These are phyloP conservation scores for Clusia tigrina DNA, from an alignment of 2,888 invertebrate genomes.

Conservation along the genomic window DNA sequence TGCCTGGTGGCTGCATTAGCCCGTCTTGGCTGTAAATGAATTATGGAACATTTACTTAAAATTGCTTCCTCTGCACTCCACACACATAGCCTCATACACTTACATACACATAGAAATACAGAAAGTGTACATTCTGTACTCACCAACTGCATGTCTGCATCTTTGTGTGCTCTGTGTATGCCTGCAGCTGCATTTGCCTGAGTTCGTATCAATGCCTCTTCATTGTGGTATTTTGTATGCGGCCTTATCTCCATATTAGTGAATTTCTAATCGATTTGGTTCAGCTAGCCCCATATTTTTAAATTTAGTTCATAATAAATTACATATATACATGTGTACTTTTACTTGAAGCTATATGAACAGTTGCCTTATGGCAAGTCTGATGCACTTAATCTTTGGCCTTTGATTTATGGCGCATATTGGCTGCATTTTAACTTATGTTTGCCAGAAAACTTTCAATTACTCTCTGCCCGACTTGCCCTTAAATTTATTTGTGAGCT, in stretches of 20 bases:
- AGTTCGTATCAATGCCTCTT: background rate
- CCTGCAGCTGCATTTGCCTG: constrained; percentile 22
- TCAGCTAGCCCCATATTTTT: too few relatives aligned
- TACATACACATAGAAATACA: too few relatives aligned
- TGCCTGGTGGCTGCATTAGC: constrained; percentile 16
- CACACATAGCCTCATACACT: background rate
- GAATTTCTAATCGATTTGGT: too few relatives aligned
- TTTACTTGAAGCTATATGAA: background rate
- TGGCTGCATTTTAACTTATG: background rate
- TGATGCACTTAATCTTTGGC: background rate
- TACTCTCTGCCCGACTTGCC: too few relatives aligned
- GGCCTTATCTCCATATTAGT: background rate
- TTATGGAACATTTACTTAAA: constrained; percentile 60
- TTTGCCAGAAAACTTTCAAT: too few relatives aligned
- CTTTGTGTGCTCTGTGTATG: constrained; percentile 27
- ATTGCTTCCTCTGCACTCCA: constrained; percentile 45
- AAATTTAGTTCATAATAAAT: too few relatives aligned
- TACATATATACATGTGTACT: too few relatives aligned
- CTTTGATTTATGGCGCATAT: background rate
- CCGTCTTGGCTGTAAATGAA: constrained; percentile 52
- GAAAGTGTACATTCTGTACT: too few relatives aligned
- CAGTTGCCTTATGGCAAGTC: background rate
- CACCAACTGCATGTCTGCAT: constrained; percentile 23
- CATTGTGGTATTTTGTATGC: background rate
- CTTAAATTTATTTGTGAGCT: too few relatives aligned